phyloP scores from a whole-genome alignment of 2,113 vertebrate genomes.

The Agelaius phoeniceus region DNA sequence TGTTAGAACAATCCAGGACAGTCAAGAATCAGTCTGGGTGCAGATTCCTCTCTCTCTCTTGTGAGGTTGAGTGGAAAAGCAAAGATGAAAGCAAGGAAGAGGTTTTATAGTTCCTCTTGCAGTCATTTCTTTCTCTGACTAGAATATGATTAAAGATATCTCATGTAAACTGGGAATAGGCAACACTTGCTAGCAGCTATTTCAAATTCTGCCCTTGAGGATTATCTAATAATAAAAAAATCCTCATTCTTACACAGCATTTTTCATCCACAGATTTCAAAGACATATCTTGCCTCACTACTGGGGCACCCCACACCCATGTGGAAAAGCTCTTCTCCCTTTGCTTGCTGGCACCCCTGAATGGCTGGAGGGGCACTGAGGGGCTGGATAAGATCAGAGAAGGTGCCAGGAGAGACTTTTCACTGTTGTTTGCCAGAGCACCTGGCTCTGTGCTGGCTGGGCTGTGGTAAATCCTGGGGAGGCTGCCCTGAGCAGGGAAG shows the following conservation, averaged over 20 bases:
- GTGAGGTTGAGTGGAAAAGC: not conserved
- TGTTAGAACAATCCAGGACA: not conserved
- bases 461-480: not conserved
- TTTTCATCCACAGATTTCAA: slow-evolving; percentile 5
- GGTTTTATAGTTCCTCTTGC: slow-evolving; percentile 16
- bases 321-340: not conserved
- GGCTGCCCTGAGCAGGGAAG: not conserved
- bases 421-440: not conserved
- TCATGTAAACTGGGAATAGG: not conserved
- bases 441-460: not conserved
- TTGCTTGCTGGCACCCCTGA: not conserved
- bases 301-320: fast-evolving
- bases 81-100: slow-evolving; percentile 45
- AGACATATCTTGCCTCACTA: not conserved
- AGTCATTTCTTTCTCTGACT: slow-evolving; percentile 25
- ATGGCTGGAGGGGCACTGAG: not conserved
- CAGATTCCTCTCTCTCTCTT: not conserved
- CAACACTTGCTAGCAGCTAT: slow-evolving; percentile 5
- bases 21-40: not conserved
- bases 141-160: slow-evolving; percentile 34
- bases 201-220: slow-evolving; percentile 34
- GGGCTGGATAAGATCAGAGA: not conserved
- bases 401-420: not conserved
- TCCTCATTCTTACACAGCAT: not conserved
- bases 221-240: not conserved